Evolutionary conservation across 2,888 invertebrate genomes (phyloP).

Genomic region (Luperina nickerlii): DNA sequence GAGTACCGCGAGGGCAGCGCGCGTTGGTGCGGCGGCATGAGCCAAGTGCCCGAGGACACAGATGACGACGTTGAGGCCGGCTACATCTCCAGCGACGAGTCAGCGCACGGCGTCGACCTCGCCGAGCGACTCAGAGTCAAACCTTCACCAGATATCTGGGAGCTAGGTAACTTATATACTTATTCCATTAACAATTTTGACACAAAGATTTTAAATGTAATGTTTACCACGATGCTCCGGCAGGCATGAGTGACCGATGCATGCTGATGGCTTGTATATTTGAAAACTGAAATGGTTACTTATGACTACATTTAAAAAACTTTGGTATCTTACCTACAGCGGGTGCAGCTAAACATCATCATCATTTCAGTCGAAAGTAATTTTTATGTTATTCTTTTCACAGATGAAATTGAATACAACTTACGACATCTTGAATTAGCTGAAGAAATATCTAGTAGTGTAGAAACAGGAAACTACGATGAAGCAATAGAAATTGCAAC

Average conservation of each 20-base stretch:
- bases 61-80: conserved; percentile 85
- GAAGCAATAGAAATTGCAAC: conserved; percentile 81
- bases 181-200: neutral
- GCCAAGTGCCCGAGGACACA: conserved; percentile 82
- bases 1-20: conserved; percentile 81
- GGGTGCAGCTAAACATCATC: neutral
- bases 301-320: neutral
- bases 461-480: conserved; percentile 85
- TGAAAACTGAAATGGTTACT: neutral
- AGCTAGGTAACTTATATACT: conserved; percentile 76
- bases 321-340: neutral
- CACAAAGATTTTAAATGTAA: neutral
- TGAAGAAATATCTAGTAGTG: conserved; percentile 82
- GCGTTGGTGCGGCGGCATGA: conserved; percentile 85
- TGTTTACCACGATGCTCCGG: neutral
- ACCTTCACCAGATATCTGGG: conserved; percentile 88
- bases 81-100: conserved; percentile 90
- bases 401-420: conserved; percentile 84
- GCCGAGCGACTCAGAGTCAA: conserved; percentile 84
- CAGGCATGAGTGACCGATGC: neutral
- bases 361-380: neutral
- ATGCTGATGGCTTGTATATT: neutral
- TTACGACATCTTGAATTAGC: conserved; percentile 85
- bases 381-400: conserved; percentile 30
- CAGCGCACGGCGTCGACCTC: conserved; percentile 86